phyloP scores from a whole-genome alignment of 1,140 invertebrate species.

The Frieseomelitta varia region DNA sequence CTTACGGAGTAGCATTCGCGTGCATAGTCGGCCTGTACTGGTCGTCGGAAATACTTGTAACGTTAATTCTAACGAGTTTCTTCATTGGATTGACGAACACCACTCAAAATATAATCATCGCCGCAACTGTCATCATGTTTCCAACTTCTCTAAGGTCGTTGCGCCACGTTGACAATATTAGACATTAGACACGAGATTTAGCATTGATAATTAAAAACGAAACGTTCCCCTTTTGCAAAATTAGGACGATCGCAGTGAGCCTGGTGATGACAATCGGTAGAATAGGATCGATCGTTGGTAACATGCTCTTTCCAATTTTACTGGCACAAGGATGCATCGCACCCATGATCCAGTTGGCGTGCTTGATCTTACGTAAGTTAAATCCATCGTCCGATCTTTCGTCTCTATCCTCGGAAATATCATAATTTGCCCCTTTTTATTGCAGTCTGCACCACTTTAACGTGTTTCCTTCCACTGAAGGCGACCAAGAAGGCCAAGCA shows the following conservation, averaged over 20 bases:
- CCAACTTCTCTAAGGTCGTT: slow-evolving; percentile 84
- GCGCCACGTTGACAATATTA: neutral
- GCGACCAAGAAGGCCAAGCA: slow-evolving; percentile 59
- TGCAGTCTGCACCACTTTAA: slow-evolving; percentile 70
- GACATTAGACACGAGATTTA: too few species aligned
- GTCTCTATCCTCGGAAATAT: neutral
- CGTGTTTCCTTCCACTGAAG: slow-evolving; percentile 63
- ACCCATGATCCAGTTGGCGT: slow-evolving; percentile 77
- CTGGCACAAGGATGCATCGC: slow-evolving; percentile 77
- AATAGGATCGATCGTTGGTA: slow-evolving; percentile 80
- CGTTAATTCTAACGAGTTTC: slow-evolving; percentile 80
- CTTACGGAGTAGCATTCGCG: slow-evolving; percentile 28
- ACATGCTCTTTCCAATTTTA: slow-evolving; percentile 81
- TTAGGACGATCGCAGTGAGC: slow-evolving; percentile 82
- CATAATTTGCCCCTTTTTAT: slow-evolving; percentile 30
- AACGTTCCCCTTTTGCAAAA: slow-evolving; percentile 52
- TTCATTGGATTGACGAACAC: slow-evolving; percentile 83
- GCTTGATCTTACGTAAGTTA: slow-evolving; percentile 78
- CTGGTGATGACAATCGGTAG: slow-evolving; percentile 81
- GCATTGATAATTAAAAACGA: neutral
- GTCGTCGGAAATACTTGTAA: slow-evolving; percentile 72
- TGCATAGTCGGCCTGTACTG: slow-evolving; percentile 67
- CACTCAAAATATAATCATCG: slow-evolving; percentile 81
- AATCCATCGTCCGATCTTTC: neutral
- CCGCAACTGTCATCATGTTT: slow-evolving; percentile 83